phyloP scores from a whole-genome alignment of 2,888 invertebrate species.

The Ctenicera cuprea region DNA sequence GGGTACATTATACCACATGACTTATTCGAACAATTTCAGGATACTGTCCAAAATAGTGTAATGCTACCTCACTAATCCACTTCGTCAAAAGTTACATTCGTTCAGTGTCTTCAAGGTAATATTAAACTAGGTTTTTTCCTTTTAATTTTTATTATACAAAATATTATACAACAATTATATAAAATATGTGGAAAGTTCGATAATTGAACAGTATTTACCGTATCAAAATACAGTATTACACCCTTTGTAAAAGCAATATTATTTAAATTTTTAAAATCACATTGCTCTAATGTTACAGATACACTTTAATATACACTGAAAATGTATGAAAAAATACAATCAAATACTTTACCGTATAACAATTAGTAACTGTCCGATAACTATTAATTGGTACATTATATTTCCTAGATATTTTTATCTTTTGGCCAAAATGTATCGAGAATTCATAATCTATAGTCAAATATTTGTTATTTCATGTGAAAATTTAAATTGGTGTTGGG shows the following conservation, averaged over 20 bases:
- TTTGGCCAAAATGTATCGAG: no score
- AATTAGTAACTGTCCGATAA: no score
- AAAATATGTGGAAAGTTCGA: not conserved
- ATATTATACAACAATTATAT: conserved; percentile 21
- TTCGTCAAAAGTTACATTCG: not conserved
- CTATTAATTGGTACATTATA: no score
- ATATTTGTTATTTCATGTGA: no score
- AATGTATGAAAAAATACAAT: not conserved
- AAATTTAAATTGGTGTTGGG: no score
- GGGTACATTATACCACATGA: no score
- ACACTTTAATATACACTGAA: not conserved
- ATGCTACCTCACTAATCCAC: conserved; percentile 55
- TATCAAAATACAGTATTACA: conserved; percentile 12
- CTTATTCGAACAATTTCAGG: no score
- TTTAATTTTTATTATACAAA: conserved; percentile 22
- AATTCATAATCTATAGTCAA: no score
- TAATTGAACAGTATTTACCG: not conserved
- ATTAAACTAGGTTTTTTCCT: not conserved
- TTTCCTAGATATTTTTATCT: no score
- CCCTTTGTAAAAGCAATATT: conserved; percentile 25
- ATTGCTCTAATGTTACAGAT: conserved; percentile 9
- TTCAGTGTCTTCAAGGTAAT: not conserved
- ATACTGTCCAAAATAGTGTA: conserved; percentile 57
- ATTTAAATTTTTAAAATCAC: conserved; percentile 14
- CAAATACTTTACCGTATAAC: not conserved